Base-by-base conservation (phyloP, 2,888 invertebrate species). In the Orthosia gothica region DNA sequence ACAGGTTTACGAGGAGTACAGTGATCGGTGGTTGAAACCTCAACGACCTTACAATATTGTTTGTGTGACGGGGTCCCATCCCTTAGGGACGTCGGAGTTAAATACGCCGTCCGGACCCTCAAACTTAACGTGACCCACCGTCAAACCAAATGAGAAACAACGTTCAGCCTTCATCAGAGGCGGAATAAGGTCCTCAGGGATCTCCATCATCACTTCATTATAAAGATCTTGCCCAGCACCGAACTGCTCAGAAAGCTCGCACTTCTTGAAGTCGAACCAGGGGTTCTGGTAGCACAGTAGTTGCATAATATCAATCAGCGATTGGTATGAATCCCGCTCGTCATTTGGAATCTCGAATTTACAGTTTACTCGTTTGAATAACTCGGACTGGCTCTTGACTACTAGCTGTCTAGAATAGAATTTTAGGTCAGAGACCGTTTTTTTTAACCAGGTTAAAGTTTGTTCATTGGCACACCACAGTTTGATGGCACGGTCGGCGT, bases 401-500 rank as follows among this genome's bases (percentile, higher is more conserved):
- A 32, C 7, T 7, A 32, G 32, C 32, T 32, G 0, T 32, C 32
- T 7, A 32, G 32, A 7, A 32, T 32, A 0, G 32, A 32, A 7
- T 32, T 32, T 32, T 32, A 32, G 32, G 32, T 0, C 32, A 32
- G 32, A 5, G n/a, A 71, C 23, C 3, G n/a, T 16, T 1, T 40
- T 26, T 23, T 15, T 49, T n/a, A 71, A 18, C 20, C 71, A 72
- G 15, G 15, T 32, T 23, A 71, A 72, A 9, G 49, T 72, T 15
- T 72, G 15, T 5, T 71, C 13, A n/a, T 49, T 57, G 0, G 9
- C 40, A 16, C 73, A 72, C 40, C 71, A 71, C 18, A 74, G 40
- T 26, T 74, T 74, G 3, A 72, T 16, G 16, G n/a, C 57, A 16
- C 74, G 16, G 5, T 12, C 13, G 3, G 11, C 15, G 4, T 26